Percentiles rank a stretch among this genome's conserved stretches.
Conservation (phyloP, 1,140 invertebrate species). For the Panulirus ornatus region DNA sequence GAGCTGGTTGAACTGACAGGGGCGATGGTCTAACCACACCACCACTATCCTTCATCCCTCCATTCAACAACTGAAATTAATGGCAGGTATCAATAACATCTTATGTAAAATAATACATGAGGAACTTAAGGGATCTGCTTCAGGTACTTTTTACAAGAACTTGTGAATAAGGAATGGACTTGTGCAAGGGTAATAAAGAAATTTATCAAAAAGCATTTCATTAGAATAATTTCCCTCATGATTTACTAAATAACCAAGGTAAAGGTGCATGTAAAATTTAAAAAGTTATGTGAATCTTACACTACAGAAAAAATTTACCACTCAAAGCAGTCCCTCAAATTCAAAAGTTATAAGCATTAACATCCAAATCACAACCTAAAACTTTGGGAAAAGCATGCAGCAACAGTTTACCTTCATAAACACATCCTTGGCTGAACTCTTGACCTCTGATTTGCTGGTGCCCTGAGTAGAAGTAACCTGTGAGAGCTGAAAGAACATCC, state of each 20-base stretch:
- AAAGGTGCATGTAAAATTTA: not conserved
- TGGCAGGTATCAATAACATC: not conserved
- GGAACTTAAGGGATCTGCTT: slow-evolving; percentile 19
- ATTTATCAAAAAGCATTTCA: not conserved
- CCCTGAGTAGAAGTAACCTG: slow-evolving; percentile 62
- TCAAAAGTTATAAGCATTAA: not conserved
- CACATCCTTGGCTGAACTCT: slow-evolving; percentile 54
- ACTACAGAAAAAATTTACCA: not conserved
- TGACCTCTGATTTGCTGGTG: slow-evolving; percentile 29
- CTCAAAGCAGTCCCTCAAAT: slow-evolving; percentile 26
- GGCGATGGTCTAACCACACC: slow-evolving; percentile 47
- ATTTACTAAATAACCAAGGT: not conserved
- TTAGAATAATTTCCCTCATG: not conserved
- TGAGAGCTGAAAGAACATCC: slow-evolving; percentile 65
- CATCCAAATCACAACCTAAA: not conserved
- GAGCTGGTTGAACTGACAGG: slow-evolving; percentile 53
- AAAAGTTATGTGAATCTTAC: not conserved
- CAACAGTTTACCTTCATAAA: slow-evolving; percentile 57
- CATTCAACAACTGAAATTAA: slow-evolving; percentile 61
- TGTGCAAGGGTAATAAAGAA: not conserved
- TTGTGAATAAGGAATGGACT: not conserved
- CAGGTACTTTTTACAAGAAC: not conserved
- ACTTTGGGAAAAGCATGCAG: not conserved
- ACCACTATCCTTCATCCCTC: slow-evolving; percentile 60
- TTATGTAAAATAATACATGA: not conserved